Conservation (phyloP, 2,797 vertebrate species). For the Halcyon chelicuti region DNA sequence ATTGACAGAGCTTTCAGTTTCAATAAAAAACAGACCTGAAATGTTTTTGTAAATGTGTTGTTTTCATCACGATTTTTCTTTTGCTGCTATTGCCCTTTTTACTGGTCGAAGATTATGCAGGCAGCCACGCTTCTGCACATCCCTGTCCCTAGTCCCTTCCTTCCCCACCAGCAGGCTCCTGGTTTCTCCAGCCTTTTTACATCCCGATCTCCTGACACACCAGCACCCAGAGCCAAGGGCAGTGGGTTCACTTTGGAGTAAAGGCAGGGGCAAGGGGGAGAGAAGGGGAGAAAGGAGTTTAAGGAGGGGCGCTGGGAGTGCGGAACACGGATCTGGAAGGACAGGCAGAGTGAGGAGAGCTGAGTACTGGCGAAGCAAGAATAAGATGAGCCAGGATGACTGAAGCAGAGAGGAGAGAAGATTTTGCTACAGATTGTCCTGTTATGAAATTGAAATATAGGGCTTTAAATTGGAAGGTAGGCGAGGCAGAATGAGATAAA, state of each 20-base stretch:
- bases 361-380: not conserved
- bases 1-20: slow-evolving; percentile 55
- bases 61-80: not conserved
- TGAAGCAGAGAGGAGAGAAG: slow-evolving; percentile 40
- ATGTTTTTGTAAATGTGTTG: slow-evolving; percentile 9
- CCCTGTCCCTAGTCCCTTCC: not conserved
- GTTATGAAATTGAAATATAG: slow-evolving; percentile 41
- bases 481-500: slow-evolving; percentile 25
- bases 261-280: not conserved
- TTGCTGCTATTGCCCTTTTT: not conserved
- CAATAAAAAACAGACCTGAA: not conserved
- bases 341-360: not conserved
- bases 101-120: not conserved
- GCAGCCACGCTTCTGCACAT: not conserved
- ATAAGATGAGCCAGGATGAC: not conserved
- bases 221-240: not conserved
- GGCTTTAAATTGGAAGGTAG: slow-evolving; percentile 37
- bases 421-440: slow-evolving; percentile 48
- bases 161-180: not conserved
- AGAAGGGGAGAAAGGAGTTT: not conserved
- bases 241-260: not conserved
- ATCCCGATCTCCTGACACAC: not conserved
- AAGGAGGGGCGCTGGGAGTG: not conserved
- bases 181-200: not conserved
- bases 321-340: not conserved